Evolutionary conservation across 2,888 invertebrate species (phyloP), one percentile per base, ranked within the genome.

Genomic region (Timema podura): DNA sequence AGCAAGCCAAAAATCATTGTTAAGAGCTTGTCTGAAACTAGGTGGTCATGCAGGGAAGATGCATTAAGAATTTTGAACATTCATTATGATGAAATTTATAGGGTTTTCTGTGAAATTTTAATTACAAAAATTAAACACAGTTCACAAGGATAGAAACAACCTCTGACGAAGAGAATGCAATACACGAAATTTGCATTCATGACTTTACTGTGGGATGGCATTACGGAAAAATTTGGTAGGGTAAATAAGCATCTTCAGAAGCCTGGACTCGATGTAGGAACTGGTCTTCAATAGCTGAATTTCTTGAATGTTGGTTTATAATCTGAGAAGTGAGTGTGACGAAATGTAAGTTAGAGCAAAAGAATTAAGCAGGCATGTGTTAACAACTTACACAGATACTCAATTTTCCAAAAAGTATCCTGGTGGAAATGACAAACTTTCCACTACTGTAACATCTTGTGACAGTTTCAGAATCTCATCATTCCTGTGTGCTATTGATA

Each of bases 261-360:
- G 54, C 54, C 54, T 54, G 54, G 54, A 15, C 2, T 6, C 5
- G 5, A 54, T 54, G 10, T 54, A 2, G 5, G n/a, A 54, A 54
- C 54, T 54, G 54, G 54, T 6, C 6, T 13, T 54, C 54, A 54
- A 16, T 5, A 15, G 54, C n/a, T 54, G 54, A 54, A 11, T 54
- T 54, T 16, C 11, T 54, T 54, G 54, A 54, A 54, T 15, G 54
- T 54, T n/a, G n/a, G n/a, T n/a, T n/a, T n/a, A n/a, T n/a, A n/a
- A n/a, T n/a, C n/a, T n/a, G n/a, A n/a, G n/a, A n/a, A n/a, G n/a
- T n/a, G n/a, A n/a, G n/a, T n/a, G n/a, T n/a, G n/a, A n/a, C n/a
- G n/a, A n/a, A n/a, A n/a, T n/a, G n/a, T n/a, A n/a, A n/a, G n/a
- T n/a, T n/a, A n/a, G n/a, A n/a, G n/a, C n/a, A n/a, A n/a, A n/a